A percentile compares a stretch with the other conserved stretches of the same genome.
These are phyloP conservation scores for Scortum barcoo DNA, from an alignment of 2,113 vertebrate species.

Conservation along the genomic window DNA sequence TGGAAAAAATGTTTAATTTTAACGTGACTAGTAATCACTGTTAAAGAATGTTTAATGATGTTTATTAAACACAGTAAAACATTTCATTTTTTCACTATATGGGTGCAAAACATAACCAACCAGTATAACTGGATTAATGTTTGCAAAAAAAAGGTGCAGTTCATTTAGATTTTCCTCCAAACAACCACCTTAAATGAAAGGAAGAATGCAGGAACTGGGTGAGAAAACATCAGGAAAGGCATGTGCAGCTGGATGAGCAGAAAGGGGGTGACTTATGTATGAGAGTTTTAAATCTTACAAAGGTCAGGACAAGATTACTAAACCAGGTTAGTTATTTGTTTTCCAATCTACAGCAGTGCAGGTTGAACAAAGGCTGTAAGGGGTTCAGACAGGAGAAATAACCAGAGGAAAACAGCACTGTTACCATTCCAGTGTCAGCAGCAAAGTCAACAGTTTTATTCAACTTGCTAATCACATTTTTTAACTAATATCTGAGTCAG, in stretches of 20 bases:
- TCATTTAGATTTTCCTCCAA: not conserved
- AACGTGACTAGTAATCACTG: not conserved
- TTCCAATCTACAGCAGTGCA: not conserved
- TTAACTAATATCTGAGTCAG: conserved; percentile 31
- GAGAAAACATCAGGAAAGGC: conserved; percentile 35
- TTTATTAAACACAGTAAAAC: conserved; percentile 17
- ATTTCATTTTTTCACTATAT: not conserved
- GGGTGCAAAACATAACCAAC: not conserved
- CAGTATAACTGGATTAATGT: not conserved
- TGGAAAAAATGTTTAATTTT: not conserved
- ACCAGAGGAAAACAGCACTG: conserved; percentile 43
- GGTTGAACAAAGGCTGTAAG: not conserved
- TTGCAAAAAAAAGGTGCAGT: conserved; percentile 21
- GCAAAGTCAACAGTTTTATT: conserved; percentile 61
- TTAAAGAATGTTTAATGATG: not conserved
- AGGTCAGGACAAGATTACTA: not conserved
- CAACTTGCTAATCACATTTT: conserved; percentile 51
- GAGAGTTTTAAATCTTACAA: conserved; percentile 4
- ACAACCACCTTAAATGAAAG: not conserved
- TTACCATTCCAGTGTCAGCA: conserved; percentile 57
- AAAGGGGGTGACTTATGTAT: conserved; percentile 24
- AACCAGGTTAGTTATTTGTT: conserved; percentile 18
- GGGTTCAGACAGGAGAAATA: conserved; percentile 26
- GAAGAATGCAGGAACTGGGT: conserved; percentile 12
- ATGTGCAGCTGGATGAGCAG: conserved; percentile 41